These are phyloP conservation scores for Meriones psammophilus DNA, from an alignment of 2,797 vertebrate genomes.

Conservation along the genomic window DNA sequence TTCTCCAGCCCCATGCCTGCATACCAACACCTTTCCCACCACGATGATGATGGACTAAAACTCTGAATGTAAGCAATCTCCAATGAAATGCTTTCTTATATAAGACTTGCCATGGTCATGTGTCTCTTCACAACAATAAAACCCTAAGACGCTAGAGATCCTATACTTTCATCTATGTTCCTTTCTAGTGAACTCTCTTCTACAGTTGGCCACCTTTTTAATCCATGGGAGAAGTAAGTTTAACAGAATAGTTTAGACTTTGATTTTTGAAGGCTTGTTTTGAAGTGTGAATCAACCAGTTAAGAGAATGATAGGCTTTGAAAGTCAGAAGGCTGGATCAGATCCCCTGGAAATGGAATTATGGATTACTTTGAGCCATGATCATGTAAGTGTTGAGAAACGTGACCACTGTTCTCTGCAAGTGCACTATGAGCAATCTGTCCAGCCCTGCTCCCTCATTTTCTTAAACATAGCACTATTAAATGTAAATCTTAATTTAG, in stretches of 20 bases:
- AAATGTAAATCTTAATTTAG: background rate
- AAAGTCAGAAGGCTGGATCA: background rate
- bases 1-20: background rate
- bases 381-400: background rate
- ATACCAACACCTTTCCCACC: background rate
- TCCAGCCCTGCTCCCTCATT: background rate
- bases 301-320: constrained; percentile 10
- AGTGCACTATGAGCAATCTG: background rate
- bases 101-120: background rate
- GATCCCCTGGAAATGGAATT: background rate
- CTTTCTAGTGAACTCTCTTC: background rate
- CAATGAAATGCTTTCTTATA: background rate
- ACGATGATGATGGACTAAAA: background rate
- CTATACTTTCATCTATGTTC: background rate
- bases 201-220: constrained; percentile 1
- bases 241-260: constrained; percentile 8
- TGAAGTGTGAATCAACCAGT: constrained; percentile 8
- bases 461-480: background rate
- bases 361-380: background rate
- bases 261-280: background rate
- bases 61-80: background rate
- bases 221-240: background rate
- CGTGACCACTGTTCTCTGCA: background rate
- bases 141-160: background rate
- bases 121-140: background rate